These are phyloP conservation scores for Heliopora coerulea DNA, from an alignment of 92 coral and sea anemone species.

Conservation along the genomic window DNA sequence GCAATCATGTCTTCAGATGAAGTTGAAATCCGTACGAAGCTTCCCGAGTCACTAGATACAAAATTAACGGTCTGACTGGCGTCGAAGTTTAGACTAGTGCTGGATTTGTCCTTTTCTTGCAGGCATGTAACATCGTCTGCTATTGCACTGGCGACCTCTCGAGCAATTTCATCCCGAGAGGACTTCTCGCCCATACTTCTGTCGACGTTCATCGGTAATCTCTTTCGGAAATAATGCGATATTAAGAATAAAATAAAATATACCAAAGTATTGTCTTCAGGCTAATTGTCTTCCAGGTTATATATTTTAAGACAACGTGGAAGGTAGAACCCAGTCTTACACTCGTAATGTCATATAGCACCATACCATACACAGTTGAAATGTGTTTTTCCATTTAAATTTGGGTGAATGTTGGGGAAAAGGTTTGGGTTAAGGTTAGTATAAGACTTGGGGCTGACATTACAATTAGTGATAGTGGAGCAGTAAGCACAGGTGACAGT, in stretches of 20 bases:
- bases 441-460: too few species aligned
- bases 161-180: slow-evolving; percentile 56
- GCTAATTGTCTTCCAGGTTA: too few species aligned
- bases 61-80: slow-evolving; percentile 2
- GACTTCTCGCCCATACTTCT: slow-evolving; percentile 4
- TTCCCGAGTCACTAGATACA: slow-evolving; percentile 31
- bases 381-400: too few species aligned
- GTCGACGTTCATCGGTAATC: slow-evolving; percentile 16
- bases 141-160: slow-evolving; percentile 93
- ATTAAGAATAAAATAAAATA: too few species aligned
- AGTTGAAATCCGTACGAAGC: slow-evolving; percentile 27
- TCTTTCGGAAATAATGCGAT: too few species aligned
- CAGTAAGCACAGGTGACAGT: too few species aligned
- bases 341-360: too few species aligned
- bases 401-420: too few species aligned
- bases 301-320: slow-evolving; percentile 37
- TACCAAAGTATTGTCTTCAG: too few species aligned
- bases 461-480: too few species aligned
- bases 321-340: slow-evolving; percentile 7
- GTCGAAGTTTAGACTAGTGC: background rate
- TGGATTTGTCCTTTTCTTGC: background rate
- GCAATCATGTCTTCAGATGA: background rate
- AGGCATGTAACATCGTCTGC: slow-evolving; percentile 63
- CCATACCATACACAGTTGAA: too few species aligned
- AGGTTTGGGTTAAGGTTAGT: too few species aligned